Evolutionary conservation across 2,888 invertebrate species (phyloP).

Genomic region (Coelinius sp.): DNA sequence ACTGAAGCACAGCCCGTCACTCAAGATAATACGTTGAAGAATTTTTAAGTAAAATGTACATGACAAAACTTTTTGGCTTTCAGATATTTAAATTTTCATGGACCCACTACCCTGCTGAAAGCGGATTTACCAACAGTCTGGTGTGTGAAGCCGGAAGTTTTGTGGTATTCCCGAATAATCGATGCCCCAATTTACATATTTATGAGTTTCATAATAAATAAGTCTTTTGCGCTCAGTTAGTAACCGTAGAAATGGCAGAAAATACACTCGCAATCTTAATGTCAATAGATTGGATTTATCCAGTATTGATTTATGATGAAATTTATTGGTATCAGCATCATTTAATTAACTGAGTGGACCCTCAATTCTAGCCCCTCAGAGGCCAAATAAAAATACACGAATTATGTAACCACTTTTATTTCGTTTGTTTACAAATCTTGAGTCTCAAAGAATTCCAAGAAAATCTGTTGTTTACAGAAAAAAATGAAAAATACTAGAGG

Average conservation of each 20-base stretch:
- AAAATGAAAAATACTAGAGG: too few species aligned
- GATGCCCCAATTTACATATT: slow-evolving; percentile 32
- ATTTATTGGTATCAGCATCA: too few species aligned
- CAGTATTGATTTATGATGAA: too few species aligned
- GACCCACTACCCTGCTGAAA: slow-evolving; percentile 38
- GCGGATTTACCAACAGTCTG: slow-evolving; percentile 40
- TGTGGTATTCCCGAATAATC: slow-evolving; percentile 11
- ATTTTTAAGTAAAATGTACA: slow-evolving; percentile 1
- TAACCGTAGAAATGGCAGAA: not conserved
- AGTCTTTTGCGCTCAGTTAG: slow-evolving; percentile 25
- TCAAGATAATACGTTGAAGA: not conserved
- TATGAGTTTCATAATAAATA: slow-evolving; percentile 54
- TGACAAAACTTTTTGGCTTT: slow-evolving; percentile 42
- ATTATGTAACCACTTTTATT: not conserved
- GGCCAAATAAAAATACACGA: not conserved
- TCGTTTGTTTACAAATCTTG: not conserved
- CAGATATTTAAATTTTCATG: slow-evolving; percentile 48
- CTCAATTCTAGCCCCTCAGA: not conserved
- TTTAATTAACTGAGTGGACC: too few species aligned
- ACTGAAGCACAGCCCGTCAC: slow-evolving; percentile 6
- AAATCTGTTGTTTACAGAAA: not conserved
- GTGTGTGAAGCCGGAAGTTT: slow-evolving; percentile 5
- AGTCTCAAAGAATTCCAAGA: not conserved
- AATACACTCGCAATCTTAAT: not conserved
- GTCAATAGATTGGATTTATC: too few species aligned